Evolutionary conservation across 2,113 vertebrate species (phyloP).

Genomic region (Chrysemys picta): DNA sequence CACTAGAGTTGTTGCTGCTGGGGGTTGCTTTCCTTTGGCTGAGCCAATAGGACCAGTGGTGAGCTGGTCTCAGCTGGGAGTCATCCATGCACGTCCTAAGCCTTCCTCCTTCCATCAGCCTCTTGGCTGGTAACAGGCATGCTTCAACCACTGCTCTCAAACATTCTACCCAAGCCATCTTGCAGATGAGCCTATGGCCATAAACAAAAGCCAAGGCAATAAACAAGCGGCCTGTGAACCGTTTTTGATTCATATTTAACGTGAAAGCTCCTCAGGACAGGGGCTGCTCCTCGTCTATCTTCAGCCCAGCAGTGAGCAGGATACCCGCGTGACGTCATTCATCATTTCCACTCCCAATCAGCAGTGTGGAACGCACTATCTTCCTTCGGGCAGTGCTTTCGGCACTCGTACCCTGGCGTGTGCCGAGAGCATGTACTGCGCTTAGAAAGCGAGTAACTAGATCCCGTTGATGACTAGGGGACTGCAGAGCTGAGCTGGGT

Average conservation of each 20-base stretch:
- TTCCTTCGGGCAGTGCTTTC: neutral
- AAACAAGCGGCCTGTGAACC: fast-evolving
- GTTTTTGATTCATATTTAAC: neutral
- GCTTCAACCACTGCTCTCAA: fast-evolving
- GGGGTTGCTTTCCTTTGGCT: neutral
- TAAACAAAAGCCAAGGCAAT: fast-evolving
- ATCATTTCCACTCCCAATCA: fast-evolving
- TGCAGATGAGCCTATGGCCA: fast-evolving
- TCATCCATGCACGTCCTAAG: neutral
- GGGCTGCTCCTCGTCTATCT: fast-evolving
- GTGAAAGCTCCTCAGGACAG: neutral
- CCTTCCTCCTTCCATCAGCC: neutral
- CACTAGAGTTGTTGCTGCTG: fast-evolving
- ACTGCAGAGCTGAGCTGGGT: neutral
- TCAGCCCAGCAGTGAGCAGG: neutral
- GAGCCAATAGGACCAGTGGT: fast-evolving
- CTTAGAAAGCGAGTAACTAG: neutral
- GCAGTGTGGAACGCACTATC: fast-evolving
- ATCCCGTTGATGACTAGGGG: neutral
- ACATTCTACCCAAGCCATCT: neutral
- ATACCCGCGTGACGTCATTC: neutral
- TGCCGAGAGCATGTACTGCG: fast-evolving
- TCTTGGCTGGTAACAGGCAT: neutral
- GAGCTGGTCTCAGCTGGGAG: neutral
- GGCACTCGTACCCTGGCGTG: fast-evolving